Evolutionary conservation across 2,113 vertebrate genomes (phyloP).

Genomic region (Elgaria multicarinata): DNA sequence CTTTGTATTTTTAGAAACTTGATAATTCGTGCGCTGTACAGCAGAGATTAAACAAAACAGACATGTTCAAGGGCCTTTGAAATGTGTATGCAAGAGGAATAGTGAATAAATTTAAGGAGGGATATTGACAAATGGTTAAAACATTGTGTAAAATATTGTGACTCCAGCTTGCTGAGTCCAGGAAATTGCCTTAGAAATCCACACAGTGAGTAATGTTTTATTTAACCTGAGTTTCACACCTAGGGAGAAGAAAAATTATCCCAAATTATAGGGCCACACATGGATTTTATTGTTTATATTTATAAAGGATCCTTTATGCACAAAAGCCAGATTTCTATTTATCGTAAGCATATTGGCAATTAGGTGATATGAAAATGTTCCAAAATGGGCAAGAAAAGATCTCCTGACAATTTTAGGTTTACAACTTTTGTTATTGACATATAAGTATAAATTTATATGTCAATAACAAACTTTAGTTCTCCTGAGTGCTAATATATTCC

Average conservation of each 20-base stretch:
- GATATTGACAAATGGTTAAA: slow-evolving; percentile 41
- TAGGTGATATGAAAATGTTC: neutral
- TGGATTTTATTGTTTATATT: neutral
- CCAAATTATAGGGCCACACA: neutral
- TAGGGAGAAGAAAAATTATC: neutral
- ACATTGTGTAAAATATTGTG: neutral
- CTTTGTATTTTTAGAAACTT: slow-evolving; percentile 8
- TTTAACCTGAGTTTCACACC: slow-evolving; percentile 27
- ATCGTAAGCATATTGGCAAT: neutral
- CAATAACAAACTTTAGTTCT: slow-evolving; percentile 8
- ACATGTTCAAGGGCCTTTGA: slow-evolving; percentile 8
- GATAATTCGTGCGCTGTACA: neutral
- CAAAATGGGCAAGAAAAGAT: neutral
- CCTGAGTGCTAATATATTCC: neutral
- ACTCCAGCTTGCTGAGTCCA: slow-evolving; percentile 50
- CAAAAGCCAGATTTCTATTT: neutral
- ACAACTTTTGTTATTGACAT: neutral
- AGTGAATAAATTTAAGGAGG: slow-evolving; percentile 43
- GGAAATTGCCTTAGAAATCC: slow-evolving; percentile 37
- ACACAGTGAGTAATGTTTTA: slow-evolving; percentile 50
- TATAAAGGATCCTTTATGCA: neutral
- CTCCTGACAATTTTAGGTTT: neutral
- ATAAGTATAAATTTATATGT: neutral
- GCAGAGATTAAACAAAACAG: neutral
- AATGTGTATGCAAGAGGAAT: slow-evolving; percentile 3